phyloP scores from a whole-genome alignment of 2,888 invertebrate genomes.

The Ormyrus nitidulus region DNA sequence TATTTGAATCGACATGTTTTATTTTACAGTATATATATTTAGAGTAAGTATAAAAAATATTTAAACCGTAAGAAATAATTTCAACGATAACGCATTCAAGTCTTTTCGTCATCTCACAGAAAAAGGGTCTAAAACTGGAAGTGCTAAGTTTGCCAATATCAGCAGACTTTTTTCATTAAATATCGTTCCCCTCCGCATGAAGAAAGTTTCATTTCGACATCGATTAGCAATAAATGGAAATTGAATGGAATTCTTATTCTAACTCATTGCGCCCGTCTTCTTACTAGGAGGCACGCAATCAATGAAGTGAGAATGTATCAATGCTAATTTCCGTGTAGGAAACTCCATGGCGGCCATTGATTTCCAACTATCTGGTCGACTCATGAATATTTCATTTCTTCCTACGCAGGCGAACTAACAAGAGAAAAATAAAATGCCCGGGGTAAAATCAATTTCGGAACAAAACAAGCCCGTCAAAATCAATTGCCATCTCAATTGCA shows the following conservation, averaged over 20 bases:
- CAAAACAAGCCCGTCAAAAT: background rate
- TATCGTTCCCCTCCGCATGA: background rate
- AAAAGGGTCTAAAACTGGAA: no score
- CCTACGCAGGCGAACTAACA: conserved; percentile 14
- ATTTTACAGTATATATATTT: no score
- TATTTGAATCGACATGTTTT: no score
- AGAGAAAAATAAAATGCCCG: conserved; percentile 8
- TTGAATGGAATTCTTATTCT: conserved; percentile 37
- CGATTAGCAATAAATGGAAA: conserved; percentile 43
- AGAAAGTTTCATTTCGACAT: background rate
- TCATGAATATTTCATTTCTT: conserved; percentile 27
- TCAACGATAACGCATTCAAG: no score
- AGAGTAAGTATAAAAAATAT: no score
- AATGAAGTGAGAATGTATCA: conserved; percentile 35
- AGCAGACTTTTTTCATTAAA: conserved; percentile 4
- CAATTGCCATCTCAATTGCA: background rate
- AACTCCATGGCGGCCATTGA: conserved; percentile 1
- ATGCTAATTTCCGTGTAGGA: conserved; percentile 40
- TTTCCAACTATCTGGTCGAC: conserved; percentile 4
- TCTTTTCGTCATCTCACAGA: no score
- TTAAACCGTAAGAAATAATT: no score
- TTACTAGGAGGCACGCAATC: background rate
- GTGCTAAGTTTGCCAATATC: no score
- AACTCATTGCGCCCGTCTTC: background rate
- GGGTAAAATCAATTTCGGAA: conserved; percentile 29